Evolutionary conservation across 2,797 vertebrate species (phyloP), one percentile per base, ranked within the genome.

Genomic region (Aselliscus stoliczkanus): DNA sequence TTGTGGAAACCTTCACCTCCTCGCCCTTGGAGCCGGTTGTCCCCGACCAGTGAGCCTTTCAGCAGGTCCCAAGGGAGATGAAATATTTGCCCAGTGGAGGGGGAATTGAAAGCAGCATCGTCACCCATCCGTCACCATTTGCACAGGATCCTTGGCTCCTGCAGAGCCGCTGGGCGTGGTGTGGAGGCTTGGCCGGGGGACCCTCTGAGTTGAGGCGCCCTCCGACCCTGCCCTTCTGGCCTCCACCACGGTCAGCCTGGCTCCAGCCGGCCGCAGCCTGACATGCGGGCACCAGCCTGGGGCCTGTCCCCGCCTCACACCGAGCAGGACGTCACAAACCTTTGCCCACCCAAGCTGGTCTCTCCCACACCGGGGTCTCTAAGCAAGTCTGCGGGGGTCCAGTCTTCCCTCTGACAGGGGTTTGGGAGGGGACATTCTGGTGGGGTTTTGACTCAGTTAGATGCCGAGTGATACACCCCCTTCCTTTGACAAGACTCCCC

Each of bases 101-200:
- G 37, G 17, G 9, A 17, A 12, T 31, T 15, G n/a, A 42, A 34
- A 44, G 34, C 11, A 6, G 2, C n/a, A 4, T 44, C 65, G 3
- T 12, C 10, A 4, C 47, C 29, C 44, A 3, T 5, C 14, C 2
- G 31, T 23, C 54, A 3, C 7, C 60, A 5, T 27, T 34, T 9
- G 52, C 37, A 11, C 34, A 13, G n/a, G 25, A 42, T 13, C 18
- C 5, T 29, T 1, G 13, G 54, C 72, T 65, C 25, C 65, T 50
- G n/a, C 18, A 2, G 34, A 50, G 67, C 25, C 1, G 12, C 72
- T 17, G 3, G 58, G 13, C 0, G 0, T 0, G 70, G 5, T 29
- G 47, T 4, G 3, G 27, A 10, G 34, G 54, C 31, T 6, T 2
- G 20, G 60, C 56, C 2, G 14, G 18, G 65, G 58, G 27, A n/a